Evolutionary conservation across 2,888 invertebrate species (phyloP).

Genomic region (Xestia c-nigrum): DNA sequence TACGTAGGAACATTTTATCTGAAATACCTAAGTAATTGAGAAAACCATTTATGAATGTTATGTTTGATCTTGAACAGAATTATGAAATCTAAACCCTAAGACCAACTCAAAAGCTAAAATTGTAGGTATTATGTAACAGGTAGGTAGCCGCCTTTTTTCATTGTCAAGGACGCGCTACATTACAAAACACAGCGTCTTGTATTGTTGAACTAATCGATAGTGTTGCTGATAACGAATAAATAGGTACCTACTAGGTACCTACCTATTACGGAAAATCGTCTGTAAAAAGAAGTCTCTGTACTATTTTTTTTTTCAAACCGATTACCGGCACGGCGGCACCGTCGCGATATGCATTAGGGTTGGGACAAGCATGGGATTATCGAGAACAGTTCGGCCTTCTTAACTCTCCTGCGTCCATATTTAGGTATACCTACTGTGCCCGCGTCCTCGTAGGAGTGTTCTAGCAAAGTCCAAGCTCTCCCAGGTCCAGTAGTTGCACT

Average conservation of each 20-base stretch:
- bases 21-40: not conserved
- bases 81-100: not conserved
- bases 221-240: not conserved
- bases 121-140: not conserved
- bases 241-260: not conserved
- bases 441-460: no score
- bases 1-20: slow-evolving; percentile 2
- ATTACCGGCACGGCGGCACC: no score
- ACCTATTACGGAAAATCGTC: not conserved
- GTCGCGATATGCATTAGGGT: no score
- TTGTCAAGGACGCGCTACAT: not conserved
- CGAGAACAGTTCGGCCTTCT: no score
- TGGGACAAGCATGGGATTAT: no score
- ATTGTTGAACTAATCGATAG: not conserved
- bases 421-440: no score
- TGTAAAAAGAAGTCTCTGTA: not conserved
- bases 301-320: no score
- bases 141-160: not conserved
- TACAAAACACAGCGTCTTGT: not conserved
- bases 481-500: not conserved
- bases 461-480: no score
- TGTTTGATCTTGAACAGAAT: slow-evolving; percentile 1
- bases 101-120: slow-evolving; percentile 2
- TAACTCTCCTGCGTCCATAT: no score
- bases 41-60: not conserved